Conservation (phyloP, 2,888 invertebrate species). For the Antheraea assamensis region DNA sequence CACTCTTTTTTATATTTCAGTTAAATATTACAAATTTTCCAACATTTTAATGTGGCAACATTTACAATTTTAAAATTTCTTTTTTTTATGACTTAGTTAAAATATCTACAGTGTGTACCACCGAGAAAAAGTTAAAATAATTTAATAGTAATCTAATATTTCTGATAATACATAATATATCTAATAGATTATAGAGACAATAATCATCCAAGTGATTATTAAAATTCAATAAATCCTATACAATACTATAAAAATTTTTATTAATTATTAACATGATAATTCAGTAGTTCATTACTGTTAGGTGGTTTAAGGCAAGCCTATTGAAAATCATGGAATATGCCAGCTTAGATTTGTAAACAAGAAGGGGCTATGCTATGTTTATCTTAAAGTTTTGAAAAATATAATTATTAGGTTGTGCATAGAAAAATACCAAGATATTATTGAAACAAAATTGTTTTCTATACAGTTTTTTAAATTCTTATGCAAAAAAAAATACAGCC, state of each 20-base stretch:
- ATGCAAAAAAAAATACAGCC: not conserved
- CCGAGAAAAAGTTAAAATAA: not conserved
- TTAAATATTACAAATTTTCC: not conserved
- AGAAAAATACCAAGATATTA: not conserved
- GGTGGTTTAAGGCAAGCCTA: not conserved
- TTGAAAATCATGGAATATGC: not conserved
- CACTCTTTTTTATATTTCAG: no score
- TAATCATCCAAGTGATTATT: conserved; percentile 20
- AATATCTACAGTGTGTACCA: not conserved
- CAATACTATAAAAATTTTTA: not conserved
- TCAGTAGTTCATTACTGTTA: not conserved
- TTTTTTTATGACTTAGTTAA: not conserved
- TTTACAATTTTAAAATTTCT: not conserved
- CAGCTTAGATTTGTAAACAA: not conserved
- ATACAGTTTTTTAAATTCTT: not conserved
- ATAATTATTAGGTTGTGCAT: not conserved
- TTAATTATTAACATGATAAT: conserved; percentile 1
- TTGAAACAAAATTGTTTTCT: no score
- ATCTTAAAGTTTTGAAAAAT: not conserved
- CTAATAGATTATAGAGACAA: not conserved
- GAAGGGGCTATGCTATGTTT: not conserved
- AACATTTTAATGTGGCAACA: not conserved
- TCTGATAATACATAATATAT: not conserved
- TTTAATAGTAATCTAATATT: not conserved
- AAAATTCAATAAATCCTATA: conserved; percentile 10